Evolutionary conservation across 1,140 invertebrate species (phyloP).

Genomic region (Meteorus sp.): DNA sequence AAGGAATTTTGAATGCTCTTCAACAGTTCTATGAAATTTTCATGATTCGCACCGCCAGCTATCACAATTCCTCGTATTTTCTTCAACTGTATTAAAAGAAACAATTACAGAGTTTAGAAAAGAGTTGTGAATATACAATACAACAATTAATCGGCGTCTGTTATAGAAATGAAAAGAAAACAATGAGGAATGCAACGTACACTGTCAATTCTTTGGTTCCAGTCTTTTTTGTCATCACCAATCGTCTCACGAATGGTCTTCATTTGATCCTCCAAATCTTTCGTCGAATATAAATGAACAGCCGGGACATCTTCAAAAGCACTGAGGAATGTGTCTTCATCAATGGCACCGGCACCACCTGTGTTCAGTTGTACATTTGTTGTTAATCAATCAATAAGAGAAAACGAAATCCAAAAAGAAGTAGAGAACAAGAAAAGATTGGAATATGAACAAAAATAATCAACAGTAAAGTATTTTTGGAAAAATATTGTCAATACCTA

Average conservation of each 20-base stretch:
- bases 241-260: conserved; percentile 75
- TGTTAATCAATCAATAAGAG: conserved; percentile 35
- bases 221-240: conserved; percentile 81
- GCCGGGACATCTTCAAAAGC: conserved; percentile 84
- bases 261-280: conserved; percentile 84
- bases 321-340: conserved; percentile 83
- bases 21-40: conserved; percentile 81
- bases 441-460: background rate
- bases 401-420: conserved; percentile 25
- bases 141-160: background rate
- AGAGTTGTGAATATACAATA: background rate
- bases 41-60: conserved; percentile 76
- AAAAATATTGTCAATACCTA: conserved; percentile 35
- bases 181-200: conserved; percentile 61
- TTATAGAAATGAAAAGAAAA: conserved; percentile 7
- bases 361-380: conserved; percentile 17
- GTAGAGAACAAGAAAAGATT: conserved; percentile 7
- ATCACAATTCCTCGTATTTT: conserved; percentile 80
- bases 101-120: background rate
- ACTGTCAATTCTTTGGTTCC: conserved; percentile 89
- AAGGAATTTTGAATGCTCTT: conserved; percentile 81
- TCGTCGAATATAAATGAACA: conserved; percentile 79
- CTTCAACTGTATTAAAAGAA: conserved; percentile 68
- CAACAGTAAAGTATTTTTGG: no score
- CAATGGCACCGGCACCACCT: conserved; percentile 76